Evolutionary conservation across 1,140 invertebrate species (phyloP), one percentile per base, ranked within the genome.

Genomic region (Trichogramma pretiosum): DNA sequence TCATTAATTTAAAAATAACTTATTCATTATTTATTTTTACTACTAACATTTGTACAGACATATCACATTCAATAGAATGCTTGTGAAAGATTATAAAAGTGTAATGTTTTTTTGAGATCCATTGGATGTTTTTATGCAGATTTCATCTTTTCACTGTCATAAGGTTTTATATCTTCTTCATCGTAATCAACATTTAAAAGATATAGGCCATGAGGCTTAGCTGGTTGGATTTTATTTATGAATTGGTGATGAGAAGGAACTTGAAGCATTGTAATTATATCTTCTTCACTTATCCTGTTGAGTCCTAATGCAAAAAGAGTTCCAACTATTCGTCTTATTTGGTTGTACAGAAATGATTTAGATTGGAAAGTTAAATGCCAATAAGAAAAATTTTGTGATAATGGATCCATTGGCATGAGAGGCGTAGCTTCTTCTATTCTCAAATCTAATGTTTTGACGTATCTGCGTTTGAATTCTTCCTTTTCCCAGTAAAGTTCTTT

Each of bases 251-350:
- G 76, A 0, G 77, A 79, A 2, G 85, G 85, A 42, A 85, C 68
- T 61, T 84, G 77, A 34, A 89, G 65, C 83, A 89, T 84, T 50
- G 75, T 71, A 52, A 74, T 74, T 33, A 87, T 72, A 56, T 82
- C 77, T 49, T 73, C 70, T 34, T 74, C 65, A 21, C 73, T 71
- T 33, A 87, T 64, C 47, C 65, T 73, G 19, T 75, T 77, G 44
- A 60, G 60, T 7, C 74, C 83, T 13, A 83, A 64, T 4, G 71
- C 68, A 33, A 85, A 57, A 14, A 87, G 56, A 7, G 77, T 59
- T 21, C 77, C 81, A 21, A 87, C 72, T 61, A 84, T 88, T 19
- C 83, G 75, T 33, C 85, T 41, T 63, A 82, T 81, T 72, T 86
- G 83, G 56, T 81, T 84, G 61, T 86, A 81, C 13, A 86, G 65